Evolutionary conservation across 1,140 invertebrate species (phyloP).

Genomic region (Zaprionus ghesquierei): DNA sequence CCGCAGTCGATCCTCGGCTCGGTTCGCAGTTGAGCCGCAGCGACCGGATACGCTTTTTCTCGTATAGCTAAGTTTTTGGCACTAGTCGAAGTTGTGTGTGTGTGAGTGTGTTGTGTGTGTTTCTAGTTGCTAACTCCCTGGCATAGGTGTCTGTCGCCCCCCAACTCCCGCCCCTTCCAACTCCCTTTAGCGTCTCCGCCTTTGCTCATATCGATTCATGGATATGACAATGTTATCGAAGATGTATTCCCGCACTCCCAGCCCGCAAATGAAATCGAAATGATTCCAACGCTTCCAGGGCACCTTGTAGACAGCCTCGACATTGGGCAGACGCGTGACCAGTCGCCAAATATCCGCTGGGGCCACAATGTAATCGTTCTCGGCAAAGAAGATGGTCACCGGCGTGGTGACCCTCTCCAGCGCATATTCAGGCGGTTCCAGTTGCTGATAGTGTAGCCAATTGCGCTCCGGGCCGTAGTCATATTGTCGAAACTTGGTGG

Average conservation of each 20-base stretch:
- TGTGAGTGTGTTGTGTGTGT: not conserved
- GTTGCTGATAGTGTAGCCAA: slow-evolving; percentile 83
- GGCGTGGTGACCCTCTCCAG: slow-evolving; percentile 86
- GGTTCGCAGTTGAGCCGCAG: slow-evolving; percentile 1
- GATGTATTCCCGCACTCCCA: slow-evolving; percentile 85
- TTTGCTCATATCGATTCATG: slow-evolving; percentile 75
- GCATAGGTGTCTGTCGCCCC: slow-evolving; percentile 9
- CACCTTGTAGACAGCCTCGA: slow-evolving; percentile 83
- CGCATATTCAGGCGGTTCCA: slow-evolving; percentile 85
- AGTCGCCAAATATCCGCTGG: slow-evolving; percentile 86
- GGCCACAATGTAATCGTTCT: slow-evolving; percentile 85
- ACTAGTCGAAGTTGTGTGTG: slow-evolving; percentile 63
- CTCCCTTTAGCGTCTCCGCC: slow-evolving; percentile 38
- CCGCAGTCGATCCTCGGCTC: slow-evolving; percentile 10
- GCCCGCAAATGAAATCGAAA: slow-evolving; percentile 88
- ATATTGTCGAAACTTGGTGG: slow-evolving; percentile 81
- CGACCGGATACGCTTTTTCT: slow-evolving; percentile 40
- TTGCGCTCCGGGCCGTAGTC: slow-evolving; percentile 84
- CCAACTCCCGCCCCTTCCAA: not conserved
- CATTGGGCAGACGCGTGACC: slow-evolving; percentile 71
- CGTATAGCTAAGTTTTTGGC: slow-evolving; percentile 64
- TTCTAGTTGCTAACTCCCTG: slow-evolving; percentile 28
- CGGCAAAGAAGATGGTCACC: slow-evolving; percentile 85
- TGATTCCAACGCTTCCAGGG: slow-evolving; percentile 87
- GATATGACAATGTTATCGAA: slow-evolving; percentile 83